Evolutionary conservation across 2,888 invertebrate genomes (phyloP).

Genomic region (Phasia obesa): DNA sequence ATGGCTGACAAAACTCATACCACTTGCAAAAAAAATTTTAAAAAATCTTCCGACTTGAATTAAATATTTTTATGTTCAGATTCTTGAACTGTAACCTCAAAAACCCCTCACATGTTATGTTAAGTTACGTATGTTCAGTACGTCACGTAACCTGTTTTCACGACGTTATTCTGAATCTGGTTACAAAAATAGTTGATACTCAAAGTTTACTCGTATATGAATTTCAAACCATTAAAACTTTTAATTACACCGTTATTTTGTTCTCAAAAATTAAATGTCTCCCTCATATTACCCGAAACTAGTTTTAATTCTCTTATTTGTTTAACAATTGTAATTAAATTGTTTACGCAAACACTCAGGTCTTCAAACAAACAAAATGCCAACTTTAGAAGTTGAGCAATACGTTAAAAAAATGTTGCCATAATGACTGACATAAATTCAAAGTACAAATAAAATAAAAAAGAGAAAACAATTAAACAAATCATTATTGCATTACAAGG

Average conservation of each 20-base stretch:
- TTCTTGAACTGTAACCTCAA: no score
- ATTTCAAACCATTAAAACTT: not conserved
- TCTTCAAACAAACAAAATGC: constrained; percentile 29
- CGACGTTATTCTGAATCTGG: no score
- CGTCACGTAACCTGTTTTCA: no score
- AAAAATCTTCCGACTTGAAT: no score
- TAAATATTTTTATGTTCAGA: no score
- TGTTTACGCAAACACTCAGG: constrained; percentile 34
- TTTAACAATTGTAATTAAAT: constrained; percentile 29
- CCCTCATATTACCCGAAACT: not conserved
- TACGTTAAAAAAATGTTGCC: constrained; percentile 47
- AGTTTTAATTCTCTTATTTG: not conserved
- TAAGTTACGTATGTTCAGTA: no score
- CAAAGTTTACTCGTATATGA: no score
- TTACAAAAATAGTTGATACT: no score
- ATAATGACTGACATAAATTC: constrained; percentile 54
- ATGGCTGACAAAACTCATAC: no score
- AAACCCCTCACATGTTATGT: no score
- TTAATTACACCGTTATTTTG: not conserved
- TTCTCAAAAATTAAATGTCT: not conserved
- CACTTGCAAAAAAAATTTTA: no score
- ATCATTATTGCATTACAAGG: constrained; percentile 48
- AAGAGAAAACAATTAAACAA: constrained; percentile 24
- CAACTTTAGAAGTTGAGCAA: constrained; percentile 9
- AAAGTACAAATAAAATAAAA: constrained; percentile 30